A percentile compares a stretch with the other conserved stretches of the same genome.
Conservation (phyloP, 2,888 invertebrate species). For the Synergus japonicus region DNA sequence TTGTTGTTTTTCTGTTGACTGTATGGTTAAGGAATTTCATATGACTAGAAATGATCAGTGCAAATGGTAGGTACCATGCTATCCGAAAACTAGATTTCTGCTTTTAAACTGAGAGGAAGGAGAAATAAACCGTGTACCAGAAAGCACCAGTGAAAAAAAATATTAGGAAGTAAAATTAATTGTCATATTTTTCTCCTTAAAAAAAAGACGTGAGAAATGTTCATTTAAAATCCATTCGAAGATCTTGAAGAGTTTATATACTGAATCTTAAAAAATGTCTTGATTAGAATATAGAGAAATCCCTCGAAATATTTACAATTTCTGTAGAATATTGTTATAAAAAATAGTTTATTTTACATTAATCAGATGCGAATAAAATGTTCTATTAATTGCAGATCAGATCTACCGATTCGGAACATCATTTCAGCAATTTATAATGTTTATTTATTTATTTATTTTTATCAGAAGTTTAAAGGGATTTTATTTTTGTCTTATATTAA, state of each 20-base stretch:
- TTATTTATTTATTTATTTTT: slow-evolving; percentile 49
- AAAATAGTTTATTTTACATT: slow-evolving; percentile 33
- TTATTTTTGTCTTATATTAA: not conserved
- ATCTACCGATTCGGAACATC: slow-evolving; percentile 30
- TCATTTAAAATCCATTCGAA: slow-evolving; percentile 25
- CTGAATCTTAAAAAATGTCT: slow-evolving; percentile 28
- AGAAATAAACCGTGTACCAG: slow-evolving; percentile 69
- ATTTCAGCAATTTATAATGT: slow-evolving; percentile 48
- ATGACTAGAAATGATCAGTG: slow-evolving; percentile 53
- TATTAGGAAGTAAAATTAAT: slow-evolving; percentile 5
- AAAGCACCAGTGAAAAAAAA: slow-evolving; percentile 46
- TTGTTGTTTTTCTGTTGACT: slow-evolving; percentile 53
- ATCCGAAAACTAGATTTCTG: slow-evolving; percentile 59
- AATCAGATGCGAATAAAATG: slow-evolving; percentile 37
- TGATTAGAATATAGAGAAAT: not conserved
- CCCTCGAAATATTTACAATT: not conserved
- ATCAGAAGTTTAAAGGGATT: slow-evolving; percentile 20
- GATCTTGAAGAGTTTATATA: slow-evolving; percentile 19
- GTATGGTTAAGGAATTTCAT: slow-evolving; percentile 61
- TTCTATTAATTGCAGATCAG: slow-evolving; percentile 44
- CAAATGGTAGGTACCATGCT: slow-evolving; percentile 61
- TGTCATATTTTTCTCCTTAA: slow-evolving; percentile 4
- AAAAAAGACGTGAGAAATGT: slow-evolving; percentile 8
- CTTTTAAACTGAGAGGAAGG: slow-evolving; percentile 77
- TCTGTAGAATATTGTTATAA: slow-evolving; percentile 15